These are phyloP conservation scores for Lota lota DNA, from an alignment of 2,113 vertebrate species.

Conservation along the genomic window DNA sequence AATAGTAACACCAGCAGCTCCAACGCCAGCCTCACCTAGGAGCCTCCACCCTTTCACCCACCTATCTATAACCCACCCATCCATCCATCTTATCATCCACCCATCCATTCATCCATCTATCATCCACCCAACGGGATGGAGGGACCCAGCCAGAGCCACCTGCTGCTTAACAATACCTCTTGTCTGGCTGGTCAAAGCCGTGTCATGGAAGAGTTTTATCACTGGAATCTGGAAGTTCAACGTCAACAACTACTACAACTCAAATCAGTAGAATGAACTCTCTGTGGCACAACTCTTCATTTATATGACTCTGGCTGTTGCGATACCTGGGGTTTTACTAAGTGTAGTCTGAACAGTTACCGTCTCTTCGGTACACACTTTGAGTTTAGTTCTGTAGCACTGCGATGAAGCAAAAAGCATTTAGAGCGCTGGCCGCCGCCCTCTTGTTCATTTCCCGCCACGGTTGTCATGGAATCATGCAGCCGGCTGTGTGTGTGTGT, in stretches of 20 bases:
- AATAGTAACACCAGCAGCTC: constrained; percentile 93
- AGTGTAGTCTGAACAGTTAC: constrained; percentile 28
- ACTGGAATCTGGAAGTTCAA: constrained; percentile 21
- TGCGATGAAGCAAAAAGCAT: constrained; percentile 46
- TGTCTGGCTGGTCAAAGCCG: constrained; percentile 26
- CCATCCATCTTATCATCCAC: not conserved
- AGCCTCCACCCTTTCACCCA: not conserved
- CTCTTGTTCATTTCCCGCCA: constrained; percentile 18
- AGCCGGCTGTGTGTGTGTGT: constrained; percentile 29
- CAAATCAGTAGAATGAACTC: not conserved
- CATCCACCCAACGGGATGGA: constrained; percentile 2
- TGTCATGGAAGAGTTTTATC: constrained; percentile 38
- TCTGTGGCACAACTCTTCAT: constrained; percentile 29
- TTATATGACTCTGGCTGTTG: constrained; percentile 27
- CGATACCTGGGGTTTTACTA: constrained; percentile 24
- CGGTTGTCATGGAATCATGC: constrained; percentile 8
- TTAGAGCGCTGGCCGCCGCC: constrained; percentile 67
- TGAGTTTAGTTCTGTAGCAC: constrained; percentile 35
- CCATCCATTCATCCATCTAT: not conserved
- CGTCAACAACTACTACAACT: constrained; percentile 4
- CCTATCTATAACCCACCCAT: not conserved
- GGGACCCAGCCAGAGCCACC: constrained; percentile 13
- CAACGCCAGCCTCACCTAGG: constrained; percentile 87
- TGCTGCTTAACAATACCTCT: constrained; percentile 33
- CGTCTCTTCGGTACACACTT: constrained; percentile 21